Base-by-base conservation (phyloP, 2,888 invertebrate genomes). In the Keiferia lycopersicella region DNA sequence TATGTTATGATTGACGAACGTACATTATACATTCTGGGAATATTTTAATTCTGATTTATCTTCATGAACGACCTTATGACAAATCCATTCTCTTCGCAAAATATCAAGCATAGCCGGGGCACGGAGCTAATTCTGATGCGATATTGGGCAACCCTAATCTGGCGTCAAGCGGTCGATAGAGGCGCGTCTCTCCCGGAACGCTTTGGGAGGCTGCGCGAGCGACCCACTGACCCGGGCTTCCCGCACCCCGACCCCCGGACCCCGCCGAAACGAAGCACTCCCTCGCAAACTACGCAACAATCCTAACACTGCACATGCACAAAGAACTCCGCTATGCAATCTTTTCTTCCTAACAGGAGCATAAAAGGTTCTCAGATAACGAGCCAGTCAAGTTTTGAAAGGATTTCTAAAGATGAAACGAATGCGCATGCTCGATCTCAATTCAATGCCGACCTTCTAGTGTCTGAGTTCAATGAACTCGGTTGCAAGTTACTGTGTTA, bases 201-300 rank as follows among this genome's bases (percentile, higher is more conserved):
- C 82, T 82, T 79, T 76, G 79, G 88, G 91, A 92, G 87, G 89
- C 92, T 92, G 93, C 91, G 92, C 92, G 92, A 83, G 83, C 93
- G 93, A 93, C 93, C 93, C 93, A 93, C 93, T 93, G 93, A 94
- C 94, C 93, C 89, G 84, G 86, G 85, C 73, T 72, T 73, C 68
- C 70, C 71, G 72, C 73, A 69, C 74, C 73, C 74, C 68, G 69
- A 70, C 73, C 73, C 70, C 78, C 68, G 71, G 73, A 85, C 84
- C 69, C 73, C 76, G 26, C 61, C 22, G n/a, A 22, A 48, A 34
- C 34, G 74, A 78, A 77, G 78, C 74, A 78, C 75, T 75, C 77
- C 74, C 75, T 72, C 71, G 68, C 64, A 66, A 71, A 72, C 71
- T 72, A 74, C 72, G 70, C 65, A 71, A 62, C 78, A 84, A 71